Conservation (phyloP, 1,140 invertebrate species). For the Cataglyphis hispanica region DNA sequence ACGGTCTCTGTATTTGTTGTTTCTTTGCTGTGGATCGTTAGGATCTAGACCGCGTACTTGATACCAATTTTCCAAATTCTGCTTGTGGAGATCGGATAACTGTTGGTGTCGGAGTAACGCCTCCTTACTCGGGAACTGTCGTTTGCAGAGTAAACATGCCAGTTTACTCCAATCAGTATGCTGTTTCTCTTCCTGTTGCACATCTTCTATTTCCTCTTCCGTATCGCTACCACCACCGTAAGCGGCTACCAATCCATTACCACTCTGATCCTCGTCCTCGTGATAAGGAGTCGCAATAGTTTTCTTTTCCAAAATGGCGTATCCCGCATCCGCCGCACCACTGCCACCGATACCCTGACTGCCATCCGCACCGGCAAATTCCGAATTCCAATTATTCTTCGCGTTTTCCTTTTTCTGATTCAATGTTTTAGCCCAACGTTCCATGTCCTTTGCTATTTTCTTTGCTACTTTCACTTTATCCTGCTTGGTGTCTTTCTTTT, state of each 20-base stretch:
- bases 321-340: constrained; percentile 96
- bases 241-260: constrained; percentile 90
- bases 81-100: constrained; percentile 97
- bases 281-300: constrained; percentile 80
- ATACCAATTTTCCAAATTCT: constrained; percentile 93
- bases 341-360: constrained; percentile 85
- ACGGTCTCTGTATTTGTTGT: constrained; percentile 94
- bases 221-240: constrained; percentile 91
- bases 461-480: constrained; percentile 99
- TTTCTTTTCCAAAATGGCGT: constrained; percentile 93
- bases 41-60: constrained; percentile 87
- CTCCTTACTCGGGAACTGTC: constrained; percentile 96
- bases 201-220: constrained; percentile 89
- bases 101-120: constrained; percentile 96
- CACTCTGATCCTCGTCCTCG: constrained; percentile 83
- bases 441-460: constrained; percentile 97
- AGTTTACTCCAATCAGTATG: constrained; percentile 95
- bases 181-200: constrained; percentile 88
- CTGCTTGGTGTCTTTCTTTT: constrained; percentile 89
- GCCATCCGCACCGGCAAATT: constrained; percentile 84
- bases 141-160: constrained; percentile 97
- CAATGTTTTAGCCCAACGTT: constrained; percentile 97
- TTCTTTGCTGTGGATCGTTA: constrained; percentile 86
- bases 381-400: constrained; percentile 88
- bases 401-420: constrained; percentile 98